These are phyloP conservation scores for Bufo gargarizans DNA, from an alignment of 2,113 vertebrate species.

Conservation along the genomic window DNA sequence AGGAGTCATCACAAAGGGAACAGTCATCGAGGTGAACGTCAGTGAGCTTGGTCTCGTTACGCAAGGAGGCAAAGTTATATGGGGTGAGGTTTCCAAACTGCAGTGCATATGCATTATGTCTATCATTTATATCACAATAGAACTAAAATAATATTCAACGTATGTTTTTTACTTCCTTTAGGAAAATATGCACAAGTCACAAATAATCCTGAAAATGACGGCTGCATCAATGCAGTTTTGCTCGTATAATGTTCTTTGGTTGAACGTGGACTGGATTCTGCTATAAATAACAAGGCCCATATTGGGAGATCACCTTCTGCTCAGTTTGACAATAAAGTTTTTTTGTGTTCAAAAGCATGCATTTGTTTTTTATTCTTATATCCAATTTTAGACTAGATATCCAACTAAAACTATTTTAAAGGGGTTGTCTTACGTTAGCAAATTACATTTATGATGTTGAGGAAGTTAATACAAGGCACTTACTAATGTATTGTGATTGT, in stretches of 20 bases:
- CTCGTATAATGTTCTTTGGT: conserved; percentile 77
- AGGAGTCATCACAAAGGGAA: conserved; percentile 98
- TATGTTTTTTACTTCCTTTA: conserved; percentile 65
- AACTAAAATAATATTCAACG: background rate
- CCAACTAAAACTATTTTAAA: too few species aligned
- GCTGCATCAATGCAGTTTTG: conserved; percentile 94
- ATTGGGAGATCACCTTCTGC: conserved; percentile 25
- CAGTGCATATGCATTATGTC: background rate
- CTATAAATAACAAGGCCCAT: conserved; percentile 21
- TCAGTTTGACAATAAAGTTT: background rate
- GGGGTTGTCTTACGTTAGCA: too few species aligned
- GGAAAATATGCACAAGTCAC: conserved; percentile 98
- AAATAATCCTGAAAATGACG: conserved; percentile 98
- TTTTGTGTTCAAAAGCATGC: background rate
- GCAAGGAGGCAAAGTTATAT: conserved; percentile 97
- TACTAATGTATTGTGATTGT: too few species aligned
- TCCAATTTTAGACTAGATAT: background rate
- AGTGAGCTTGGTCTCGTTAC: conserved; percentile 96
- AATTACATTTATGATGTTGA: too few species aligned
- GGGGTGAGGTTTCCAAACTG: conserved; percentile 82
- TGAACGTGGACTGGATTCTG: conserved; percentile 8
- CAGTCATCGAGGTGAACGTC: conserved; percentile 93
- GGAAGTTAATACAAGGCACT: too few species aligned
- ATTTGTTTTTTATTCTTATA: background rate
- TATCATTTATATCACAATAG: background rate